Conservation (phyloP, 2,797 vertebrate species). For the Muscicapa striata region DNA sequence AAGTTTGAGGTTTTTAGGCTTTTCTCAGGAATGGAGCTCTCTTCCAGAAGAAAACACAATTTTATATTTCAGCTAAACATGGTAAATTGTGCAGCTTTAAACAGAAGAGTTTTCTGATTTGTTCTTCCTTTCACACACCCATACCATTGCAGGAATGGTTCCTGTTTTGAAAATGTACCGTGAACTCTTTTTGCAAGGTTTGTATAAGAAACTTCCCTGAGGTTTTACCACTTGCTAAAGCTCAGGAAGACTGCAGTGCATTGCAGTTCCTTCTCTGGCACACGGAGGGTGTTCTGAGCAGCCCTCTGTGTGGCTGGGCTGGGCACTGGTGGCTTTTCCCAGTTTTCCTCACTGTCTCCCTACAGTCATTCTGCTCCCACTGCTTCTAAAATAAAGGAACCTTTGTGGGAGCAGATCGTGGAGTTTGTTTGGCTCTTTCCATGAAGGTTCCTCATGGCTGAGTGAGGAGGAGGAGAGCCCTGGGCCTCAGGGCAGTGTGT, state of each 20-base stretch:
- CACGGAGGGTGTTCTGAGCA: neutral
- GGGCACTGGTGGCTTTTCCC: neutral
- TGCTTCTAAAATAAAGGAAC: neutral
- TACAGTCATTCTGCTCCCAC: neutral
- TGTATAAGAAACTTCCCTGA: neutral
- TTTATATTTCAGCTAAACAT: neutral
- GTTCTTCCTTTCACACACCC: neutral
- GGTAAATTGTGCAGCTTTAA: neutral
- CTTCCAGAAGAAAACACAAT: neutral
- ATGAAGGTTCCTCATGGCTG: neutral
- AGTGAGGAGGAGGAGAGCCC: neutral
- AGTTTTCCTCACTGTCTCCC: neutral
- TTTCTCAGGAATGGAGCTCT: neutral
- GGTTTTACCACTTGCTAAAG: neutral
- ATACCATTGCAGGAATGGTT: neutral
- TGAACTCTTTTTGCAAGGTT: neutral
- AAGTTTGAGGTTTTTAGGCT: neutral
- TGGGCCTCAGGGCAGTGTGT: neutral
- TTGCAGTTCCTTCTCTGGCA: neutral
- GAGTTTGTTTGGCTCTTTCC: neutral
- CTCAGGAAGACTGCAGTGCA: neutral
- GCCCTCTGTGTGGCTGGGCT: neutral
- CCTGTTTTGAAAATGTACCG: neutral
- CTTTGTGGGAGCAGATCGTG: neutral
- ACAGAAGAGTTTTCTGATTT: neutral